These are phyloP conservation scores for Sinocyclocheilus anophthalmus DNA, from an alignment of 2,113 vertebrate species.

Conservation along the genomic window DNA sequence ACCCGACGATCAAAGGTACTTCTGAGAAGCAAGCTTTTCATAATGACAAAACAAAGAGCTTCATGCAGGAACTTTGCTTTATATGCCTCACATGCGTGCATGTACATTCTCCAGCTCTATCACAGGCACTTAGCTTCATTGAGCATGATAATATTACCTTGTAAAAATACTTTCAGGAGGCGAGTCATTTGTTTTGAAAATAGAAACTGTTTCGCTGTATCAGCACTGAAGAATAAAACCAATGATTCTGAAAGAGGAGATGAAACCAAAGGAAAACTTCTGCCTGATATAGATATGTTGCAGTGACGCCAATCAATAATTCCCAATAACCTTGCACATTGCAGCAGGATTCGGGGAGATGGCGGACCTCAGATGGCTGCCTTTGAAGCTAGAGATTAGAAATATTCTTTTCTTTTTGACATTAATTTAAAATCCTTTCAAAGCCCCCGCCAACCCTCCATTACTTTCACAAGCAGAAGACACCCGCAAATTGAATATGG, in stretches of 20 bases:
- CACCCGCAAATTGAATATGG: constrained; percentile 2
- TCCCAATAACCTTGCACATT: constrained; percentile 21
- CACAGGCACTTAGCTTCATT: neutral
- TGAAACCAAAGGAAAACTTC: constrained; percentile 17
- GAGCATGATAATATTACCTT: constrained; percentile 25
- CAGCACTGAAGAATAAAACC: neutral
- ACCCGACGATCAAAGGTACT: constrained; percentile 30
- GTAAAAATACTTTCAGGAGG: neutral
- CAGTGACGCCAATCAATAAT: constrained; percentile 1
- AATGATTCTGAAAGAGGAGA: constrained; percentile 6
- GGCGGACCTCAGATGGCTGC: neutral
- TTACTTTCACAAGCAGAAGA: constrained; percentile 6
- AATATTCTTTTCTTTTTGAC: neutral
- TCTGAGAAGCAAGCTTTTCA: neutral
- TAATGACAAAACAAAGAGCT: constrained; percentile 12
- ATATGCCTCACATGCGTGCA: neutral
- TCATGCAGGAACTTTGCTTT: neutral
- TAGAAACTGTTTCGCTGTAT: neutral
- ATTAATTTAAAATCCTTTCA: constrained; percentile 35
- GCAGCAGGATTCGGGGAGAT: neutral
- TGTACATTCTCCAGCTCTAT: neutral
- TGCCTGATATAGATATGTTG: neutral
- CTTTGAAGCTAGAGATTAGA: constrained; percentile 23
- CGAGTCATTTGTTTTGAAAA: constrained; percentile 39
- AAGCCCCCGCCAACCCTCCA: neutral